Evolutionary conservation across 2,113 vertebrate species (phyloP).

Genomic region (Azemiops feae): DNA sequence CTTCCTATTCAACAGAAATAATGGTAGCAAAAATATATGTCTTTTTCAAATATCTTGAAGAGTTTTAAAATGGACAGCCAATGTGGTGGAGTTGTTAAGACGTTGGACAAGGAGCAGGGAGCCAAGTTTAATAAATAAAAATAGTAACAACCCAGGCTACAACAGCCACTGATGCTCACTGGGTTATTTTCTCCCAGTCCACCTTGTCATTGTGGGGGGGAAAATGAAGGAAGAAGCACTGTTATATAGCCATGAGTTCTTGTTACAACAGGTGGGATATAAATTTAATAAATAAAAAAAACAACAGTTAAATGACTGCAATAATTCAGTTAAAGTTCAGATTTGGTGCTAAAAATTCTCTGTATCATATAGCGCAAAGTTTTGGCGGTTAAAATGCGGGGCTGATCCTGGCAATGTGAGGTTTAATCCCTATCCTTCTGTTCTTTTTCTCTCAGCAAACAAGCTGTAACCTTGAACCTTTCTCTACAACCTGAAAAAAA

Average conservation of each 20-base stretch:
- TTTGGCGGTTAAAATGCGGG: neutral
- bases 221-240: neutral
- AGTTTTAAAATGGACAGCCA: neutral
- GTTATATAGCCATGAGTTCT: neutral
- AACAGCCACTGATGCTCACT: neutral
- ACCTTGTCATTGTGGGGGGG: neutral
- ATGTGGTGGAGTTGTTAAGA: neutral
- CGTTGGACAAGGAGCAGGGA: neutral
- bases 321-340: neutral
- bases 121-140: neutral
- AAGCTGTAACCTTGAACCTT: conserved; percentile 7
- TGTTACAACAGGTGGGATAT: neutral
- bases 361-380: neutral
- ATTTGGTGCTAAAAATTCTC: neutral
- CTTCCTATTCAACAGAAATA: neutral
- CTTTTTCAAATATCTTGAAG: neutral
- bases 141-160: neutral
- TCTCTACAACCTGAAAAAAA: conserved; percentile 2
- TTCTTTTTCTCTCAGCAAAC: neutral
- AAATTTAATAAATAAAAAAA: neutral
- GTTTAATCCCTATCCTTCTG: neutral
- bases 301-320: neutral
- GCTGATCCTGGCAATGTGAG: neutral
- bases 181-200: neutral
- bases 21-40: neutral